phyloP scores from a whole-genome alignment of 2,113 vertebrate genomes.

The Turnix velox region DNA sequence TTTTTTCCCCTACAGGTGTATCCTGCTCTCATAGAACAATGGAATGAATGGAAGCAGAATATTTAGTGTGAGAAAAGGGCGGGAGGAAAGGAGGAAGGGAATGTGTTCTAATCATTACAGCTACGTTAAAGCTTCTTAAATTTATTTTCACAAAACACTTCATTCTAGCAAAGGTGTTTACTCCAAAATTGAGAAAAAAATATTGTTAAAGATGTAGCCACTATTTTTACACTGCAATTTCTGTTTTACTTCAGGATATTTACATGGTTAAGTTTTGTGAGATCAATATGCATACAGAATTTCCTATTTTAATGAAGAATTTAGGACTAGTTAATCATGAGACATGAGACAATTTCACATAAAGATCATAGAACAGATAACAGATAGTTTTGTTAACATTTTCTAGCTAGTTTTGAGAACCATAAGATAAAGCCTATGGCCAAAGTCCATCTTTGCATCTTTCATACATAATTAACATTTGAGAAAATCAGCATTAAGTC shows the following conservation, averaged over 20 bases:
- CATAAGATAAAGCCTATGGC: background rate
- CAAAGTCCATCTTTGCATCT: background rate
- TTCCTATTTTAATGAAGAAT: background rate
- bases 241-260: background rate
- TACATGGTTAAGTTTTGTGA: background rate
- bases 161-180: background rate
- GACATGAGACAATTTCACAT: background rate
- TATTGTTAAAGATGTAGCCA: background rate
- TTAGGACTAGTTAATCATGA: background rate
- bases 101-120: background rate
- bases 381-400: background rate
- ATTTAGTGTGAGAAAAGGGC: background rate
- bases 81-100: background rate
- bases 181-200: background rate
- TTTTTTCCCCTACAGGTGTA: background rate
- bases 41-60: background rate
- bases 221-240: background rate
- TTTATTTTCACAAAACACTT: background rate
- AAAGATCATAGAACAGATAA: background rate
- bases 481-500: background rate
- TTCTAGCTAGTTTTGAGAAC: background rate
- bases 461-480: background rate
- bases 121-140: background rate
- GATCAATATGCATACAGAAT: background rate
- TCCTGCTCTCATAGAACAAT: background rate